Conservation (phyloP, 35 echinoderm and acorn worm genomes). For the Chiridota heheva region DNA sequence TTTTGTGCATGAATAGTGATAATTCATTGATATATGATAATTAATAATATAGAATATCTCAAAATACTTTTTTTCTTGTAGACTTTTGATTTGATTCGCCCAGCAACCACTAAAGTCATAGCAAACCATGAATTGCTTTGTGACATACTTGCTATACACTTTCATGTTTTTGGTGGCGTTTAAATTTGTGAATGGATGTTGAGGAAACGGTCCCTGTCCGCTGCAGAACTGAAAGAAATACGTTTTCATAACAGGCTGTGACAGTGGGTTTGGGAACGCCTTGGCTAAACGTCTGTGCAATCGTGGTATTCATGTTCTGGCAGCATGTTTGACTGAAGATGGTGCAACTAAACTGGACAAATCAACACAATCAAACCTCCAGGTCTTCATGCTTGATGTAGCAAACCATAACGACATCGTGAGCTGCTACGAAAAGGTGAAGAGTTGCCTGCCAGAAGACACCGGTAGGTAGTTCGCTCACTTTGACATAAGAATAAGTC, state of each 20-base stretch:
- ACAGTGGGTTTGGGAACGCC: constrained; percentile 75
- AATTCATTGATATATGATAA: too few relatives aligned
- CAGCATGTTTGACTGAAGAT: constrained; percentile 60
- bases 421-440: constrained; percentile 40
- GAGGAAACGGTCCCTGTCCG: neutral
- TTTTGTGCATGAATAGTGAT: too few relatives aligned
- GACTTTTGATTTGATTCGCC: too few relatives aligned
- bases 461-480: constrained; percentile 8
- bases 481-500: neutral
- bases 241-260: constrained; percentile 82
- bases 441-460: constrained; percentile 39
- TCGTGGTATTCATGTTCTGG: constrained; percentile 72
- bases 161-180: too few relatives aligned
- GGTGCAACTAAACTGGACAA: constrained; percentile 29
- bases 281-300: constrained; percentile 62
- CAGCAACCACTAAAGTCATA: too few relatives aligned
- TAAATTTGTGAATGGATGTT: constrained; percentile 45
- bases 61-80: too few relatives aligned
- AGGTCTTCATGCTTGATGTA: constrained; percentile 55
- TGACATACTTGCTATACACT: too few relatives aligned
- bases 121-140: too few relatives aligned
- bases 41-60: too few relatives aligned
- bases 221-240: constrained; percentile 31
- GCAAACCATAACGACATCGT: constrained; percentile 52
- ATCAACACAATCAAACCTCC: constrained; percentile 36